These are phyloP conservation scores for Platichthys stellatus DNA, from an alignment of 2,113 vertebrate genomes.

Conservation along the genomic window DNA sequence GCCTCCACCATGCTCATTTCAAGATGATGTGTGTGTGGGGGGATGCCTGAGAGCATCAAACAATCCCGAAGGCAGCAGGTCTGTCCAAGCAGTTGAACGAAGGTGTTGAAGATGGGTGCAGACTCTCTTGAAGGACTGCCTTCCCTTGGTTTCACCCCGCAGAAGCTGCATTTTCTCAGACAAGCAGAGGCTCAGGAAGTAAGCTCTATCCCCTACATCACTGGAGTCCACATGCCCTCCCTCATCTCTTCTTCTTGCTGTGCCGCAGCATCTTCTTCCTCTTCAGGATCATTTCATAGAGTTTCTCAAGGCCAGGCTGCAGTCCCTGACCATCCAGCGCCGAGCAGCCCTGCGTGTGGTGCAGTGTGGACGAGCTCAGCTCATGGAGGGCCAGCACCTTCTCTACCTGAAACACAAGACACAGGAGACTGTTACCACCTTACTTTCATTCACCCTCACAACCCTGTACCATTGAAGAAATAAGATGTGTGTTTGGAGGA, in stretches of 20 bases:
- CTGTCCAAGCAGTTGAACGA: not conserved
- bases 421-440: not conserved
- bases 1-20: not conserved
- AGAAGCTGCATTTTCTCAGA: slow-evolving; percentile 7
- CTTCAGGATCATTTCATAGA: slow-evolving; percentile 87
- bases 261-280: slow-evolving; percentile 81
- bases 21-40: not conserved
- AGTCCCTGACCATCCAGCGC: slow-evolving; percentile 83
- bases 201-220: not conserved
- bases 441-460: not conserved
- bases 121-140: not conserved
- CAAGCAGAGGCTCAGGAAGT: not conserved
- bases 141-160: not conserved
- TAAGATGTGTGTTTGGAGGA: not conserved
- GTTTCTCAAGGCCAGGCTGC: slow-evolving; percentile 82
- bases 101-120: not conserved
- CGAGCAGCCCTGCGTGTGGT: slow-evolving; percentile 85
- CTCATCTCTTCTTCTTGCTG: slow-evolving; percentile 85
- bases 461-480: not conserved
- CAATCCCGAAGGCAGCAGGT: slow-evolving; percentile 6
- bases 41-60: not conserved
- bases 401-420: slow-evolving; percentile 73
- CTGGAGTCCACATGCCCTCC: slow-evolving; percentile 33
- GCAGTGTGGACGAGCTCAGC: slow-evolving; percentile 78
- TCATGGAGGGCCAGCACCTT: slow-evolving; percentile 82